phyloP scores from a whole-genome alignment of 2,797 vertebrate species.

The Vipera latastei region DNA sequence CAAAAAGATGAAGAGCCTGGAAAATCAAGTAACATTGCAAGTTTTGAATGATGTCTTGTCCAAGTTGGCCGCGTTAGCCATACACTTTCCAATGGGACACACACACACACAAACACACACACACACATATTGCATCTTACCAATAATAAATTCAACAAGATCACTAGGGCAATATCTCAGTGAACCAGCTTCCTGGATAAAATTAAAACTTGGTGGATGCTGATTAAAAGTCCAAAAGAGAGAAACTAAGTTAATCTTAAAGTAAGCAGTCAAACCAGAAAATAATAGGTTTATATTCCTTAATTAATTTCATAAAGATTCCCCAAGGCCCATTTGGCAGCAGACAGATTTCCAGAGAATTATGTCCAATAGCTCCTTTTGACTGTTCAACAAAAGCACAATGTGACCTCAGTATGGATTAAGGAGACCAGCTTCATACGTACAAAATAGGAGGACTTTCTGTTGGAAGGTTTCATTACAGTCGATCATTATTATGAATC shows the following conservation, averaged over 20 bases:
- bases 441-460: not conserved
- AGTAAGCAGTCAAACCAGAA: too few species aligned
- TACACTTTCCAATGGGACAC: not conserved
- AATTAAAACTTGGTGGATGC: not conserved
- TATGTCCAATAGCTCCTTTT: not conserved
- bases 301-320: too few species aligned
- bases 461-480: not conserved
- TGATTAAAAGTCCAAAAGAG: too few species aligned
- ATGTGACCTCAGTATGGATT: not conserved
- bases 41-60: not conserved
- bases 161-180: not conserved
- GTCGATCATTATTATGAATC: not conserved
- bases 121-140: not conserved
- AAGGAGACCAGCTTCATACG: not conserved
- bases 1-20: not conserved
- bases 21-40: not conserved
- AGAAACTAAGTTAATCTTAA: too few species aligned
- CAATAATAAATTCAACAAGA: not conserved
- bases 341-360: not conserved
- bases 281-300: not conserved
- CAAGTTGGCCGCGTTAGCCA: not conserved
- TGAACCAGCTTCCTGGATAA: not conserved
- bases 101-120: too few species aligned
- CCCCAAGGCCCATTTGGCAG: not conserved
- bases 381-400: not conserved